Evolutionary conservation across 2,888 invertebrate species (phyloP).

Genomic region (Heterodera filipjevi): DNA sequence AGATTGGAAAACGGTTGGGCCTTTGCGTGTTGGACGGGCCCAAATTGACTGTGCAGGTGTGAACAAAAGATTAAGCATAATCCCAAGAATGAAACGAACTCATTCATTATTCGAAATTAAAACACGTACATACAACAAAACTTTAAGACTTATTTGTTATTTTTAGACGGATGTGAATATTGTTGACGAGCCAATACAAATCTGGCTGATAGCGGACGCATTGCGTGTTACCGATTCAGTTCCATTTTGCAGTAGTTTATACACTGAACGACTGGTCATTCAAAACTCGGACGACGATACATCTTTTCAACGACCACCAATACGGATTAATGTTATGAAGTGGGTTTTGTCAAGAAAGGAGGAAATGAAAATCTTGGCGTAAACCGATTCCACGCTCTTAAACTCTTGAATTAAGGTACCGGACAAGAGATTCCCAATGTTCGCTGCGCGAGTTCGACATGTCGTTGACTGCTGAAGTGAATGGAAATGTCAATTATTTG

Average conservation of each 20-base stretch:
- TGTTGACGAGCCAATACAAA: constrained; percentile 45
- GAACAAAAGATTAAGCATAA: no score
- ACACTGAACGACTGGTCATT: constrained; percentile 77
- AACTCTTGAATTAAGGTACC: constrained; percentile 46
- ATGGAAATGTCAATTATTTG: constrained; percentile 74
- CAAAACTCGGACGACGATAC: constrained; percentile 16
- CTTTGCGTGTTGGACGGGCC: constrained; percentile 37
- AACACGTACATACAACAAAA: no score
- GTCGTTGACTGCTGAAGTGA: constrained; percentile 78
- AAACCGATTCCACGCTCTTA: no score
- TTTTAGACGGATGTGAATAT: constrained; percentile 46
- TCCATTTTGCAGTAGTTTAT: constrained; percentile 66
- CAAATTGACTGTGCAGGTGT: constrained; percentile 8
- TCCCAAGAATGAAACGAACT: no score
- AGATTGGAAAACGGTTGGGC: constrained; percentile 50
- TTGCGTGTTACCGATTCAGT: constrained; percentile 49
- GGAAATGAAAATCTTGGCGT: no score
- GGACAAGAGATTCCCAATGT: constrained; percentile 68
- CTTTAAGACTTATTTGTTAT: no score
- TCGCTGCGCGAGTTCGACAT: constrained; percentile 72
- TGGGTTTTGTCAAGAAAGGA: background rate
- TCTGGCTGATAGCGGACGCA: constrained; percentile 46
- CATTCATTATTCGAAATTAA: no score
- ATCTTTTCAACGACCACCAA: background rate
- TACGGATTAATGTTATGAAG: constrained; percentile 16